These are phyloP conservation scores for Drosophila tsacasi DNA, from an alignment of 1,140 invertebrate genomes.

Conservation along the genomic window DNA sequence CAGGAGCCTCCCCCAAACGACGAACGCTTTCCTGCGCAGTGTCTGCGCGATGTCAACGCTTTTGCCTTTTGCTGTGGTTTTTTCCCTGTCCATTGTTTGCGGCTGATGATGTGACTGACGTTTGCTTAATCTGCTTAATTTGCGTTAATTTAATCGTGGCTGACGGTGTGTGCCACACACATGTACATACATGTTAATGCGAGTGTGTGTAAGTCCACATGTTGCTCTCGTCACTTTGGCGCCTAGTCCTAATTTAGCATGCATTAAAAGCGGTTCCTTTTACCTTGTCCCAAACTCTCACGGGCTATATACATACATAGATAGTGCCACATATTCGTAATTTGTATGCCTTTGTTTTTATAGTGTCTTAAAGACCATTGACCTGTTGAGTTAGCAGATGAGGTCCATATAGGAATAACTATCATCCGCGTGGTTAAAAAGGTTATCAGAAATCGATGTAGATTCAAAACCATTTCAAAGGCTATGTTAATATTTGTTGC, in stretches of 20 bases:
- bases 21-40: conserved; percentile 16
- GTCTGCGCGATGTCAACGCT: conserved; percentile 59
- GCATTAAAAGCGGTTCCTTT: conserved; percentile 7
- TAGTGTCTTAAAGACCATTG: conserved; percentile 36
- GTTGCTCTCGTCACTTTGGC: conserved; percentile 45
- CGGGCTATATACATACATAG: neutral
- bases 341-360: conserved; percentile 13
- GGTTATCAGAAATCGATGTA: too few species aligned
- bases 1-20: conserved; percentile 4
- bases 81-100: conserved; percentile 53
- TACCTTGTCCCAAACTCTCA: conserved; percentile 1
- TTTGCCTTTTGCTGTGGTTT: conserved; percentile 64
- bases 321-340: conserved; percentile 7
- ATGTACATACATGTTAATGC: neutral
- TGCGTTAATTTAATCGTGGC: conserved; percentile 75
- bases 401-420: too few species aligned
- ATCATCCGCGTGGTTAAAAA: too few species aligned
- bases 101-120: conserved; percentile 68
- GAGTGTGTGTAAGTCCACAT: conserved; percentile 33
- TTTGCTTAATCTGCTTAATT: conserved; percentile 64
- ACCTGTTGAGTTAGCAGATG: conserved; percentile 49
- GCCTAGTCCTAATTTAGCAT: conserved; percentile 33
- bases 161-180: conserved; percentile 21
- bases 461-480: too few species aligned
- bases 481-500: too few species aligned